Evolutionary conservation across 2,113 vertebrate genomes (phyloP).

Genomic region (Bucco capensis): DNA sequence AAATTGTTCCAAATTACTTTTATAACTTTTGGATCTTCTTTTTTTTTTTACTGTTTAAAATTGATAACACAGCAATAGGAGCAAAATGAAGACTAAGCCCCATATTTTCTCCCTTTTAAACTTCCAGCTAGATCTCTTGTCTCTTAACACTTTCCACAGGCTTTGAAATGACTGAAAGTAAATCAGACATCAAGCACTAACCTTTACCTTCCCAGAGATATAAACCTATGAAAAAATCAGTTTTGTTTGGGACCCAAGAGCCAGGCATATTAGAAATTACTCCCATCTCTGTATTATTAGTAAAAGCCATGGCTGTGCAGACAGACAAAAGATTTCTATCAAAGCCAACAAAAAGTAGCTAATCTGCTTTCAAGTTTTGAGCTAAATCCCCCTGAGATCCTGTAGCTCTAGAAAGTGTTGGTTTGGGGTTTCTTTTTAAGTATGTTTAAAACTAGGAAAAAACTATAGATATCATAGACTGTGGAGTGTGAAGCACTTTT

Average conservation of each 20-base stretch:
- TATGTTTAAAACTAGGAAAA: background rate
- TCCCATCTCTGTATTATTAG: background rate
- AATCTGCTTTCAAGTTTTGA: conserved; percentile 56
- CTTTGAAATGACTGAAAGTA: conserved; percentile 13
- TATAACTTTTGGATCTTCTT: background rate
- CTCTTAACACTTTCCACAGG: background rate
- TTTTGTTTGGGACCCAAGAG: background rate
- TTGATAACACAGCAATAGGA: background rate
- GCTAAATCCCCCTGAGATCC: conserved; percentile 5
- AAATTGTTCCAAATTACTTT: background rate
- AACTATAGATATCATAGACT: background rate
- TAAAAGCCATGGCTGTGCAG: background rate
- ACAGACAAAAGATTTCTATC: conserved; percentile 41
- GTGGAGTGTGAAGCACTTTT: background rate
- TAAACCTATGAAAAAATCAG: background rate
- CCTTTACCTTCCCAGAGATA: background rate
- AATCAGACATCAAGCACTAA: conserved; percentile 5
- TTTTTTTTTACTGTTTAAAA: background rate
- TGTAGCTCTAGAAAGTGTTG: background rate
- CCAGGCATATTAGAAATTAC: background rate
- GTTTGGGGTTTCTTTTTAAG: background rate
- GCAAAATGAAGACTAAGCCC: background rate
- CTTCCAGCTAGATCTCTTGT: background rate
- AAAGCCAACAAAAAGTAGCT: conserved; percentile 42
- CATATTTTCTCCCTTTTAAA: background rate